Evolutionary conservation across 2,888 invertebrate species (phyloP), one percentile per base, ranked within the genome.

Genomic region (Meganola albula): DNA sequence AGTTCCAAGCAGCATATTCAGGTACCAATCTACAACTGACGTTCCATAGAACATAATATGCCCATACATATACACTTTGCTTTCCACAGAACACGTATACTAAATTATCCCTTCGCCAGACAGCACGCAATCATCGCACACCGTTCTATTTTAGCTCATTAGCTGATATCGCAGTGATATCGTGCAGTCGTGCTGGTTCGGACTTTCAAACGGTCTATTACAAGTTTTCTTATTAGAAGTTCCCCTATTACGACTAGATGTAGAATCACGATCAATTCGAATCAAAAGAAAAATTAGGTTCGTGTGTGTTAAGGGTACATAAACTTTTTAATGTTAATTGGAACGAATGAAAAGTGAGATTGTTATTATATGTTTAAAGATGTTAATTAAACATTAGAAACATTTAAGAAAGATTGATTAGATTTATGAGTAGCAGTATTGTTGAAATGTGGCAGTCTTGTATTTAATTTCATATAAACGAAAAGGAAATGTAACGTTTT

Each of bases 151-250:
- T 65, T 59, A 74, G 62, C 73, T 75, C 76, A 80, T 82, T 78
- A 78, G 71, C 63, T 48, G 59, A 69, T 76, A 79, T 75, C 76
- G 60, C 57, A 54, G n/a, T n/a, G n/a, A n/a, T n/a, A n/a, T n/a
- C n/a, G n/a, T n/a, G n/a, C n/a, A n/a, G n/a, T n/a, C n/a, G n/a
- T 49, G 64, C 61, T 55, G 59, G 66, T 74, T 75, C 71, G 64
- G 65, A 76, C 74, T 75, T 73, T 63, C 63, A 72, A 79, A 76
- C 68, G 73, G 71, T 73, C 80, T 67, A 77, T 79, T 75, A 77
- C 60, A 84, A 84, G 79, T 84, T 84, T 84, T 83, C 83, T 83
- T 83, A 83, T 84, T 83, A 84, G 72, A 83, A 83, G 67, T 83
- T 84, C 63, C 63, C 69, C 80, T 72, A 76, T 83, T 74, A 75